Evolutionary conservation across 2,797 vertebrate species (phyloP).

Genomic region (Anguilla marmorata): DNA sequence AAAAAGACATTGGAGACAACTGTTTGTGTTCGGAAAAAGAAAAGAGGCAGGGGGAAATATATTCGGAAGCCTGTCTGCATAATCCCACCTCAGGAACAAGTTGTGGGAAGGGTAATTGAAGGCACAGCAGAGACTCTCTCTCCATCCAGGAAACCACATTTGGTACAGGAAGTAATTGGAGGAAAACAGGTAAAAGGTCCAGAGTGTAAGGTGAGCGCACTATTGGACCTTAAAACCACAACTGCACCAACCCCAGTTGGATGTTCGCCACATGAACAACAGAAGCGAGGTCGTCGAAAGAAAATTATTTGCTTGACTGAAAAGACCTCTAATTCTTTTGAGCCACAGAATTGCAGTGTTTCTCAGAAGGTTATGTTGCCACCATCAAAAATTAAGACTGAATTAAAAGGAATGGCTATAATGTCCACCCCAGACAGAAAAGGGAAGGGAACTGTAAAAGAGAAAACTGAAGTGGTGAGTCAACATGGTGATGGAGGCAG

Average conservation of each 20-base stretch:
- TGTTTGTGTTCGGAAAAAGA: conserved; percentile 13
- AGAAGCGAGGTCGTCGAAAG: conserved; percentile 28
- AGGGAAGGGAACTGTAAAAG: conserved; percentile 42
- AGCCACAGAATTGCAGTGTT: not conserved
- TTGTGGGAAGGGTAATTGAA: conserved; percentile 14
- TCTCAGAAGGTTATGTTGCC: not conserved
- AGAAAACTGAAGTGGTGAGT: not conserved
- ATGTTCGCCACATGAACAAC: conserved; percentile 10
- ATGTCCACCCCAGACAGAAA: conserved; percentile 32
- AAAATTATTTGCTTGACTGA: not conserved
- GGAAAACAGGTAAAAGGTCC: not conserved
- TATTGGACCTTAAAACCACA: conserved; percentile 8
- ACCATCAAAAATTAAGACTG: not conserved
- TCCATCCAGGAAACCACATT: not conserved
- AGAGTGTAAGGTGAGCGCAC: not conserved
- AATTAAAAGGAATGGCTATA: not conserved
- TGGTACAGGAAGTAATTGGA: not conserved
- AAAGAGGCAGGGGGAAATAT: conserved; percentile 18
- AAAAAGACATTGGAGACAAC: conserved; percentile 16
- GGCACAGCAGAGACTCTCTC: not conserved
- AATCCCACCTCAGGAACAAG: conserved; percentile 3
- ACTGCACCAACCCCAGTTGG: conserved; percentile 4
- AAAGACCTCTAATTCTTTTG: not conserved
- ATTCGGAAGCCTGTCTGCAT: not conserved
- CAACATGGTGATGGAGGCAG: conserved; percentile 7